Conservation (phyloP, 2,113 vertebrate species). For the Mesitornis unicolor region DNA sequence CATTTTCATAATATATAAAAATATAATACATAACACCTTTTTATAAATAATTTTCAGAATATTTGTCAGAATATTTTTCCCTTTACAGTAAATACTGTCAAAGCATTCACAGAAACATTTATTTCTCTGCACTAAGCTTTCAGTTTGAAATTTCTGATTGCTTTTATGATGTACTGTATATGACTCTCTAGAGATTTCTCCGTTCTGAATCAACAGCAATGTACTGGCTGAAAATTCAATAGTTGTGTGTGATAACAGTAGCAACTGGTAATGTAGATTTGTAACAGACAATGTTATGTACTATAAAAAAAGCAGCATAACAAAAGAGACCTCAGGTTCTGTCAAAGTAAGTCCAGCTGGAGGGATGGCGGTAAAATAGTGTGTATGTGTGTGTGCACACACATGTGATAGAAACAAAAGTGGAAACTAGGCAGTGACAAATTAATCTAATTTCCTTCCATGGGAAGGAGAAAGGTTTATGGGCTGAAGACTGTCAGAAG, state of each 20-base stretch:
- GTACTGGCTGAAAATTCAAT: neutral
- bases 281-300: neutral
- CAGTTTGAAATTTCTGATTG: neutral
- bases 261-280: neutral
- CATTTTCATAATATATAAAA: too few relatives aligned
- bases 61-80: neutral
- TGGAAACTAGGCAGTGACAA: neutral
- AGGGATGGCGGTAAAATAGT: neutral
- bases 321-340: neutral
- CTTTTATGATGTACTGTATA: neutral
- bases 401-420: neutral
- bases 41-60: neutral
- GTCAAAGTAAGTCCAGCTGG: neutral
- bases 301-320: neutral
- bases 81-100: neutral
- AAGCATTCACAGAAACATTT: neutral
- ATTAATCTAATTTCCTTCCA: neutral
- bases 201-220: neutral
- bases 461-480: neutral
- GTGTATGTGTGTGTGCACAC: rapidly evolving
- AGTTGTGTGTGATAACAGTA: neutral
- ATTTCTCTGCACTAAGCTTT: neutral
- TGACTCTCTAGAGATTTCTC: neutral
- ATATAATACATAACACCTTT: neutral
- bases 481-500: neutral